These are phyloP conservation scores for Plodia interpunctella DNA, from an alignment of 1,140 invertebrate genomes.

Conservation along the genomic window DNA sequence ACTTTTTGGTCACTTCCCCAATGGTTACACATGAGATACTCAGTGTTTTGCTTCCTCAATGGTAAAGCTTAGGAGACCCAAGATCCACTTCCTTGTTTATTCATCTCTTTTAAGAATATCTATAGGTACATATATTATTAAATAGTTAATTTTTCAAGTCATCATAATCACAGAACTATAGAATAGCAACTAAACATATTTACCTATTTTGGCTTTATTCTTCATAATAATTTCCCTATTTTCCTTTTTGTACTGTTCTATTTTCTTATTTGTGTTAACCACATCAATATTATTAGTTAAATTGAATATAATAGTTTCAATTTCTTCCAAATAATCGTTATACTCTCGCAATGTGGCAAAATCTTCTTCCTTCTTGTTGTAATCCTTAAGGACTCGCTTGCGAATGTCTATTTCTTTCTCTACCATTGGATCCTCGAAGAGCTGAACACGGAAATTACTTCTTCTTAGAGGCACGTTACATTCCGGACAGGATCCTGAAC, in stretches of 20 bases:
- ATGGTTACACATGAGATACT: too few species aligned
- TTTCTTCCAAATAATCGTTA: conserved; percentile 95
- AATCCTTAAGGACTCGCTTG: conserved; percentile 91
- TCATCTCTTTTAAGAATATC: too few species aligned
- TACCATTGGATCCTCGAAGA: conserved; percentile 97
- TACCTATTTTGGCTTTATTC: conserved; percentile 86
- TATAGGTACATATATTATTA: too few species aligned
- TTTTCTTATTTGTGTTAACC: conserved; percentile 91
- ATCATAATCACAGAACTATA: too few species aligned
- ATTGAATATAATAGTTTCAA: conserved; percentile 95
- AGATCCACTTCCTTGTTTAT: too few species aligned
- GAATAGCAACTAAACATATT: neutral
- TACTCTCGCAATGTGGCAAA: conserved; percentile 89
- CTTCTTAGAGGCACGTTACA: conserved; percentile 92
- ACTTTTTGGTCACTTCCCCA: too few species aligned
- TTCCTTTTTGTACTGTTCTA: conserved; percentile 96
- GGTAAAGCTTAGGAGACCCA: too few species aligned
- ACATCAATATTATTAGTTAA: conserved; percentile 94
- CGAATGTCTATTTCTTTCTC: conserved; percentile 99
- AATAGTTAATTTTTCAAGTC: too few species aligned
- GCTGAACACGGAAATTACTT: conserved; percentile 94
- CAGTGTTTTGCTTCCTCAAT: too few species aligned
- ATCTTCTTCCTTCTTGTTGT: conserved; percentile 95
- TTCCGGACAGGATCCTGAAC: conserved; percentile 94
- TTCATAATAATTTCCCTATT: conserved; percentile 94